phyloP scores from a whole-genome alignment of 37 sponge, comb jelly and placozoan genomes.

The Aplysina aerophoba region DNA sequence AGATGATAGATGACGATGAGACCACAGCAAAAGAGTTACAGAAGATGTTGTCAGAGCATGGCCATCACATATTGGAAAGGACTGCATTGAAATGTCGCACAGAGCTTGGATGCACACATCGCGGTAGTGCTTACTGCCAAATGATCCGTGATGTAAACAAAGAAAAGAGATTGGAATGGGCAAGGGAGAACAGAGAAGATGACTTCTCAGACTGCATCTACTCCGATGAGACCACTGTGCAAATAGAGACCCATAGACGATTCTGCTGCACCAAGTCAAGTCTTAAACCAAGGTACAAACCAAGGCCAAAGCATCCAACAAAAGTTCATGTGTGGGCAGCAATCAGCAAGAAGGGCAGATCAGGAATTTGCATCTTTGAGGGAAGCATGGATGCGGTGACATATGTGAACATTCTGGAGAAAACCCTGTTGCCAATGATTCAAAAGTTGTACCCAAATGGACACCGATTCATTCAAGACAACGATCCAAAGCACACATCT shows the following conservation, averaged over 20 bases:
- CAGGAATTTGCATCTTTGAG: constrained; percentile 21
- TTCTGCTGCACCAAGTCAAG: constrained; percentile 32
- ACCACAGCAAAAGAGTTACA: constrained; percentile 16
- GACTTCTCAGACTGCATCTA: constrained; percentile 33
- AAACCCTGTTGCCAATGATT: constrained; percentile 37
- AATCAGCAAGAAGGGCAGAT: not conserved
- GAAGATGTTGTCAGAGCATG: constrained; percentile 18
- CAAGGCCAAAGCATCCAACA: constrained; percentile 30
- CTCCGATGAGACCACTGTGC: constrained; percentile 39
- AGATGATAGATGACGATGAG: constrained; percentile 24
- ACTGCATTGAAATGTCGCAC: constrained; percentile 24
- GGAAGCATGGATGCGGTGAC: constrained; percentile 21
- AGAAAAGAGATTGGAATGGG: constrained; percentile 35
- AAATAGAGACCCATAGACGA: constrained; percentile 44
- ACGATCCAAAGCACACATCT: constrained; percentile 30
- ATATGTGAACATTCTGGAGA: constrained; percentile 18
- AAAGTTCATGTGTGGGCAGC: constrained; percentile 42
- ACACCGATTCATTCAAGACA: constrained; percentile 38
- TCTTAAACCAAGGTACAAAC: constrained; percentile 24
- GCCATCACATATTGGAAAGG: constrained; percentile 1
- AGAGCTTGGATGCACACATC: constrained; percentile 28
- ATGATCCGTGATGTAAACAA: constrained; percentile 41
- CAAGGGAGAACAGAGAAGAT: constrained; percentile 6
- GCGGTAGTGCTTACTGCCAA: constrained; percentile 49
- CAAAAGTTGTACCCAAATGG: constrained; percentile 20